These are phyloP conservation scores for Glossosoma conforme DNA, from an alignment of 1,140 invertebrate genomes.

Conservation along the genomic window DNA sequence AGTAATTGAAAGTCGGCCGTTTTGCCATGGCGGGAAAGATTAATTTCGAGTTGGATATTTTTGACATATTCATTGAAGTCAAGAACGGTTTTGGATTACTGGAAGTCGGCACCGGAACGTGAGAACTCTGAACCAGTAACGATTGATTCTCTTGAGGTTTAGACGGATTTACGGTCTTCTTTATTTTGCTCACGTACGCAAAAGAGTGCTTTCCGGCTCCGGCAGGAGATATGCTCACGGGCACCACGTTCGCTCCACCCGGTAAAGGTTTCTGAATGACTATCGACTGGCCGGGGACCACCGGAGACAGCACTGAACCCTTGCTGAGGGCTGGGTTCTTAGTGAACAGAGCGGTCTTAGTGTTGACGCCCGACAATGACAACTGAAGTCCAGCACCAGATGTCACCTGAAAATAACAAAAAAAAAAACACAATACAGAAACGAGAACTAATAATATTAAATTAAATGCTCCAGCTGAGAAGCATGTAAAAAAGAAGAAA, in stretches of 20 bases:
- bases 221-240: slow-evolving; percentile 42
- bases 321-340: slow-evolving; percentile 39
- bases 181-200: slow-evolving; percentile 40
- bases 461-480: no score
- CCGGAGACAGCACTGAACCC: slow-evolving; percentile 41
- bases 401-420: slow-evolving; percentile 39
- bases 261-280: slow-evolving; percentile 48
- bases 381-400: slow-evolving; percentile 42
- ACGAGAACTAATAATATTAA: no score
- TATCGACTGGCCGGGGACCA: slow-evolving; percentile 42
- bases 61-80: slow-evolving; percentile 46
- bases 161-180: slow-evolving; percentile 38
- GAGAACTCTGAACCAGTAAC: slow-evolving; percentile 39
- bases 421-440: slow-evolving; percentile 21
- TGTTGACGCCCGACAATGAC: slow-evolving; percentile 42
- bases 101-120: slow-evolving; percentile 36
- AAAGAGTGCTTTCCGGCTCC: slow-evolving; percentile 40
- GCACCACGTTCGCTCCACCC: slow-evolving; percentile 45
- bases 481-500: slow-evolving; percentile 2
- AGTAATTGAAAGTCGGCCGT: slow-evolving; percentile 47
- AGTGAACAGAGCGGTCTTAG: slow-evolving; percentile 42
- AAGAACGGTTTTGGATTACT: slow-evolving; percentile 46
- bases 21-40: slow-evolving; percentile 47
- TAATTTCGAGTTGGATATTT: slow-evolving; percentile 46
- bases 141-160: slow-evolving; percentile 42